Percentiles rank a stretch among this genome's conserved stretches.
These are phyloP conservation scores for Cabera pusaria DNA, from an alignment of 2,888 invertebrate species.

Conservation along the genomic window DNA sequence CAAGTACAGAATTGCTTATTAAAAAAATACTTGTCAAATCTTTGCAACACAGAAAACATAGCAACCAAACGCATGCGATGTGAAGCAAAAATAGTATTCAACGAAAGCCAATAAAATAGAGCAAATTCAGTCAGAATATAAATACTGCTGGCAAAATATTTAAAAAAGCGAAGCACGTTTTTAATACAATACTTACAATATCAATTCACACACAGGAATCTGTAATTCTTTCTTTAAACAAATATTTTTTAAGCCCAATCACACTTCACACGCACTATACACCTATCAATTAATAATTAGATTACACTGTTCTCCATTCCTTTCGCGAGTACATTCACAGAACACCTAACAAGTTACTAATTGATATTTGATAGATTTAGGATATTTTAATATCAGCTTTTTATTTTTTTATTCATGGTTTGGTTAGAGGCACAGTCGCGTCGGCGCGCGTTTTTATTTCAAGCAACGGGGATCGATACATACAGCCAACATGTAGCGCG, in stretches of 20 bases:
- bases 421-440: conserved; percentile 10
- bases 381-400: conserved; percentile 10
- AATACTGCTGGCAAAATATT: no score
- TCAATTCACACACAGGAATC: conserved; percentile 3
- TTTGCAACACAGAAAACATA: neutral
- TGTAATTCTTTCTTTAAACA: conserved; percentile 5
- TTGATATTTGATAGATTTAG: neutral
- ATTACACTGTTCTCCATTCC: conserved; percentile 5
- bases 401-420: conserved; percentile 38
- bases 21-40: no score
- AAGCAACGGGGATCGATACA: conserved; percentile 16
- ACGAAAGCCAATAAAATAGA: no score
- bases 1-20: no score
- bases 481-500: conserved; percentile 29
- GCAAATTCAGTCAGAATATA: no score
- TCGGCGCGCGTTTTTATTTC: conserved; percentile 13
- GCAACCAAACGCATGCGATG: no score
- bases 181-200: conserved; percentile 12
- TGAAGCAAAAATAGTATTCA: no score
- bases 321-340: no score
- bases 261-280: conserved; percentile 15
- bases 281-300: conserved; percentile 18
- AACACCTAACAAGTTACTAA: no score
- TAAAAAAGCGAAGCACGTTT: neutral
- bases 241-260: conserved; percentile 17